Evolutionary conservation across 2,113 vertebrate genomes (phyloP), one percentile per base, ranked within the genome.

Genomic region (Onychostruthus taczanowskii): DNA sequence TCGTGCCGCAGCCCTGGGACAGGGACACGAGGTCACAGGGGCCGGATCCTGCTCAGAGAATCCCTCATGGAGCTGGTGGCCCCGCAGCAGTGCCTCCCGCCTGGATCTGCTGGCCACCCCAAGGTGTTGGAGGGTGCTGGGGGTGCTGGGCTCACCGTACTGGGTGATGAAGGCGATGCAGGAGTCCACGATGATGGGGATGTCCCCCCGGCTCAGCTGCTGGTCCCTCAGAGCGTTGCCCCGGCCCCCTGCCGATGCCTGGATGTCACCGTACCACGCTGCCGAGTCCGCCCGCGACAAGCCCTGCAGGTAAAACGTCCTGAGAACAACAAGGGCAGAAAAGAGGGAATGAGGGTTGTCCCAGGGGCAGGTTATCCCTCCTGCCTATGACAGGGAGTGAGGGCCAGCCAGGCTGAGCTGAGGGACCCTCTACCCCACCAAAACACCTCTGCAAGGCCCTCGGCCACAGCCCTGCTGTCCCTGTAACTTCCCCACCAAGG

Each of bases 81-180:
- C 13, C 1, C 0, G 0, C 30, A 72, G 26, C 0, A 0, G 35
- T 31, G 66, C 33, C 39, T 73, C 23, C 37, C 30, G 53, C 33
- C 35, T 2, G 2, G 53, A 13, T 4, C 28, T 16, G 1, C 9
- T 0, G 1, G 59, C 33, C 59, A 28, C 4, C 18, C 41, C 3
- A 1, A 6, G 7, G 14, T 11, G 63, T 1, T 1, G 21, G 49
- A 15, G 64, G 19, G 50, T 0, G 11, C 16, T 9, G 21, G 4
- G 4, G 3, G 1, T 17, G 55, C 52, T 7, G 62, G 13, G 62
- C 99, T 98, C 95, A 99, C 99, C 99, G 1, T 99, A 99, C 97
- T 99, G 99, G 1, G 99, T 99, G 97, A 99, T 99, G 97, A 99
- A 99, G 89, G 99, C 99, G 4, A 99, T 98, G 96, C 99, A 99